Base-by-base conservation (phyloP, 2,113 vertebrate genomes). In the Madoqua kirkii region DNA sequence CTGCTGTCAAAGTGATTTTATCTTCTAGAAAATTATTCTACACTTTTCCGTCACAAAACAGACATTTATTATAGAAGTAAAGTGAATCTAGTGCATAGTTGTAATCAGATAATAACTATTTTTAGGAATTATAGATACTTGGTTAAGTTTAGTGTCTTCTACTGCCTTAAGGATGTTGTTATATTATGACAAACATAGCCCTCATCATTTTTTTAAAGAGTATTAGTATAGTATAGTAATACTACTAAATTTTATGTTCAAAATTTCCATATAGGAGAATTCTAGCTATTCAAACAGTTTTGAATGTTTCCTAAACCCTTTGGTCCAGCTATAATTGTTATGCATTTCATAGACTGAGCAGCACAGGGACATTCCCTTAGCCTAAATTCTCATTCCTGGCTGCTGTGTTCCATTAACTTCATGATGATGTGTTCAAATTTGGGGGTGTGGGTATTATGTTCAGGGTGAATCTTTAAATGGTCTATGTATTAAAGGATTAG, bases 1-100 rank as follows among this genome's bases (percentile, higher is more conserved):
- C 33, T 96, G n/a, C 97, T 99, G 98, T 98, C 98, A 98, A 98
- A 97, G 78, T 96, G 93, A 98, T 97, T 98, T 98, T 98, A 97
- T 97, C 94, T 95, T 98, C 89, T 96, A 97, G 89, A 95, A 99
- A 98, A 98, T 98, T 98, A 98, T 97, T 67, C 91, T 98, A 95
- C 67, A 98, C 96, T 98, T 50, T 98, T 98, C 97, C 98, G 96
- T 93, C 90, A 98, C 93, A 98, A 98, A 97, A 57, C 97, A 98
- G 96, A 95, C 93, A 98, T 98, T 96, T 97, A 97, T 93, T 97
- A 98, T 92, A 98, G 89, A 92, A 98, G 92, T 62, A 98, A 98
- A 96, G 64, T 87, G 48, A 98, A 98, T 98, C 96, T 94, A 97
- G 91, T 97, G 76, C 48, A 87, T 97, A 97, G 97, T 81, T 98